Conservation (phyloP, 2,113 vertebrate genomes). For the Tragelaphus scriptus region DNA sequence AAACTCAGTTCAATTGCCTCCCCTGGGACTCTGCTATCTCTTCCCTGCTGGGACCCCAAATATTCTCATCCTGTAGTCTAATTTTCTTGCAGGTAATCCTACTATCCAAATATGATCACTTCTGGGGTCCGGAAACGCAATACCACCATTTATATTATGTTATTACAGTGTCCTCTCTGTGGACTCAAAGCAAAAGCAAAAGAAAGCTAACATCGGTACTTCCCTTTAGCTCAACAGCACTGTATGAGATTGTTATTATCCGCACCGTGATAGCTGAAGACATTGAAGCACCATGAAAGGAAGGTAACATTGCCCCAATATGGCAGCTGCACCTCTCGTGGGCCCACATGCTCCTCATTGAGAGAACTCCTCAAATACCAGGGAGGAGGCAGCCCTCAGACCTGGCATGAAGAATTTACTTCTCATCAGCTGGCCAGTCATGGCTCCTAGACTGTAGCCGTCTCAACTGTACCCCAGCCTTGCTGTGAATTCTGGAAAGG, state of each 20-base stretch:
- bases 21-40: neutral
- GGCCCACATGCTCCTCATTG: fast-evolving
- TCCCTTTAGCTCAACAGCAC: neutral
- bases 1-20: neutral
- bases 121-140: neutral
- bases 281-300: neutral
- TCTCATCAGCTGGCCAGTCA: neutral
- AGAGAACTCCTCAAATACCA: neutral
- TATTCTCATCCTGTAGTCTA: neutral
- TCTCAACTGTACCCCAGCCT: neutral
- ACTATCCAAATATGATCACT: neutral
- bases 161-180: neutral
- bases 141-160: neutral
- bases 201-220: neutral
- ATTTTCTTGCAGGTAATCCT: neutral
- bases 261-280: neutral
- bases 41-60: neutral
- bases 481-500: neutral
- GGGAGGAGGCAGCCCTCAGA: neutral
- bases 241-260: too few species aligned
- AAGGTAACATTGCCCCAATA: neutral
- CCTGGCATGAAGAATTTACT: neutral
- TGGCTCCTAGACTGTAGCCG: neutral
- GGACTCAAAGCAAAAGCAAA: neutral
- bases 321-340: fast-evolving